Evolutionary conservation across 2,888 invertebrate species (phyloP), one percentile per base, ranked within the genome.

Genomic region (Odiellus spinosus): DNA sequence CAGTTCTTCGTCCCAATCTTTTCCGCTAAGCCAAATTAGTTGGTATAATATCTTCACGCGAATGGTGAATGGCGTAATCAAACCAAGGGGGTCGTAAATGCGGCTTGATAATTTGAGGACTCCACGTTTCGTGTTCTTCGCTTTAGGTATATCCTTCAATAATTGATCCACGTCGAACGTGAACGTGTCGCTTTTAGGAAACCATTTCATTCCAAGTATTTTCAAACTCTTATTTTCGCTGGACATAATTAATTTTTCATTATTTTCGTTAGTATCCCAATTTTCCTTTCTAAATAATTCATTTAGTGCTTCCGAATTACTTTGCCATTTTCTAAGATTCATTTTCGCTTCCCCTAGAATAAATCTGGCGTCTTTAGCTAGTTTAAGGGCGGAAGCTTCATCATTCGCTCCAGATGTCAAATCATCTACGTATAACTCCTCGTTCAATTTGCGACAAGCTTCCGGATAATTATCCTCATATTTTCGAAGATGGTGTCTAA

Each of bases 1-100:
- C 10, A 59, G 39, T 4, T 33, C n/a, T 8, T 53, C 52, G 50
- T 60, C 59, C 59, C 59, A 59, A 2, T 36, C 47, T 3, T 52
- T 8, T 3, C 52, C 48, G 6, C 36, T 17, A 11, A 45, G 36
- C 58, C 59, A 61, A 3, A 59, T 32, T 8, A 53, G 33, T 50
- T 59, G 58, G 17, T 60, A 45, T 4, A 59, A 21, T 2, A 55
- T 50, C 41, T 58, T 61, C 0, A 47, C 48, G 5, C 40, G 26
- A 41, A 52, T 46, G 6, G 33, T 49, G 17, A 50, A 52, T 17
- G 51, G 50, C 3, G 41, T 44, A 12, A 50, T 19, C 6, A 55
- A 42, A 6, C 57, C 58, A 15, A 55, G 35, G 14, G 57, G 53
- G 40, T 59, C 52, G 12, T 44, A 44, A 17, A 36, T 35, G 12